Conservation (phyloP, 2,113 vertebrate genomes). For the Connochaetes taurinus region DNA sequence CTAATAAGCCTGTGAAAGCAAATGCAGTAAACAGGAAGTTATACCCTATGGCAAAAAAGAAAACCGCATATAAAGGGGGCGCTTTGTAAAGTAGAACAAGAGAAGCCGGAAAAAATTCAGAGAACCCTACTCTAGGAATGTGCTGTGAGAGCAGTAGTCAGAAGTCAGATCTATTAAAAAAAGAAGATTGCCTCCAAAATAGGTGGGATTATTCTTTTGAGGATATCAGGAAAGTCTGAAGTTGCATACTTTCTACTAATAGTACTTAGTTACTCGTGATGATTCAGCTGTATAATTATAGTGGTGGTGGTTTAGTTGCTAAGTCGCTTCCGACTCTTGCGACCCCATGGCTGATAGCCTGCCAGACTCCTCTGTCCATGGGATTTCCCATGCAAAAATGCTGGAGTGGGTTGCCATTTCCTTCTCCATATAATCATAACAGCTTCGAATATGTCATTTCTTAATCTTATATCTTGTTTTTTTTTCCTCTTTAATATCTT, state of each 20-base stretch:
- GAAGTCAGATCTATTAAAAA: neutral
- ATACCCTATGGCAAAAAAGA: neutral
- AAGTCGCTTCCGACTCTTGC: neutral
- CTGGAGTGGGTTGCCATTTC: neutral
- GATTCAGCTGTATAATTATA: neutral
- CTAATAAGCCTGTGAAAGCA: neutral
- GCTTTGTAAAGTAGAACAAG: slow-evolving; percentile 16
- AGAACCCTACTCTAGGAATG: neutral
- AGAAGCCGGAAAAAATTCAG: neutral
- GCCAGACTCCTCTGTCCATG: neutral
- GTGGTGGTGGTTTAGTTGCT: neutral
- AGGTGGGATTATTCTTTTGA: neutral
- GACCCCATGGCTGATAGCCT: neutral
- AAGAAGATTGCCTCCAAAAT: neutral
- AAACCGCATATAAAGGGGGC: neutral
- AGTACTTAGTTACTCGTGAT: neutral
- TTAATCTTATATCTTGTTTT: slow-evolving; percentile 2
- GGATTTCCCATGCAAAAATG: neutral
- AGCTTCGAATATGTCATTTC: slow-evolving; percentile 17
- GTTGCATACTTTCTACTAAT: neutral
- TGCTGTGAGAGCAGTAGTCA: neutral
- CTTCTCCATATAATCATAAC: neutral
- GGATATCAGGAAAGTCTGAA: neutral
- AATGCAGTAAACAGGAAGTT: slow-evolving; percentile 39
- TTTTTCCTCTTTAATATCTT: slow-evolving; percentile 36